A percentile compares a stretch with the other conserved stretches of the same genome.
phyloP scores from a whole-genome alignment of 1,140 invertebrate species.

The Steinernema khuongi region DNA sequence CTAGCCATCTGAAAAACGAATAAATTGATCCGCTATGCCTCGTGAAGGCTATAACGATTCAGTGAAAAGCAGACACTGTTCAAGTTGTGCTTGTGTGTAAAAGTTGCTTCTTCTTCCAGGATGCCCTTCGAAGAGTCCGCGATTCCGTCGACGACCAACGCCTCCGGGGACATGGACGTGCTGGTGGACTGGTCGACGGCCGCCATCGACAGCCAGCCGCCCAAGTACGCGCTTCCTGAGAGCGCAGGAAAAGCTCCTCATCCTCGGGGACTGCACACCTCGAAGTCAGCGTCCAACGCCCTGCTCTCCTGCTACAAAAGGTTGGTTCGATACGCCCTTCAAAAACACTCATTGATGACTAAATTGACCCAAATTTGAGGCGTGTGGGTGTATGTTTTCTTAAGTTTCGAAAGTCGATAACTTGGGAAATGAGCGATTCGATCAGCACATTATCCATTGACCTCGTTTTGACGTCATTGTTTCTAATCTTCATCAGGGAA shows the following conservation, averaged over 20 bases:
- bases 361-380: conserved; percentile 6
- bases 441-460: neutral
- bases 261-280: neutral
- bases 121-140: neutral
- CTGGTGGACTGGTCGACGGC: conserved; percentile 5
- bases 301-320: neutral
- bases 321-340: neutral
- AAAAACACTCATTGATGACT: neutral
- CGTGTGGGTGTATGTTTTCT: neutral
- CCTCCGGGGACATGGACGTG: neutral
- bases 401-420: neutral
- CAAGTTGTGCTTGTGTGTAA: neutral
- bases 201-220: neutral
- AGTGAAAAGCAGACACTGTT: too few relatives aligned
- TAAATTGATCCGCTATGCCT: too few relatives aligned
- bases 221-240: conserved; percentile 11
- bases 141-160: neutral
- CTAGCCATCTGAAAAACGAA: too few relatives aligned
- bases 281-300: neutral
- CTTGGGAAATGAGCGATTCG: neutral
- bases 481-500: too few relatives aligned
- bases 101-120: neutral
- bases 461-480: too few relatives aligned
- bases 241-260: neutral
- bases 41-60: too few relatives aligned